These are phyloP conservation scores for Meandrina meandrites DNA, from an alignment of 92 coral and sea anemone species.

Conservation along the genomic window DNA sequence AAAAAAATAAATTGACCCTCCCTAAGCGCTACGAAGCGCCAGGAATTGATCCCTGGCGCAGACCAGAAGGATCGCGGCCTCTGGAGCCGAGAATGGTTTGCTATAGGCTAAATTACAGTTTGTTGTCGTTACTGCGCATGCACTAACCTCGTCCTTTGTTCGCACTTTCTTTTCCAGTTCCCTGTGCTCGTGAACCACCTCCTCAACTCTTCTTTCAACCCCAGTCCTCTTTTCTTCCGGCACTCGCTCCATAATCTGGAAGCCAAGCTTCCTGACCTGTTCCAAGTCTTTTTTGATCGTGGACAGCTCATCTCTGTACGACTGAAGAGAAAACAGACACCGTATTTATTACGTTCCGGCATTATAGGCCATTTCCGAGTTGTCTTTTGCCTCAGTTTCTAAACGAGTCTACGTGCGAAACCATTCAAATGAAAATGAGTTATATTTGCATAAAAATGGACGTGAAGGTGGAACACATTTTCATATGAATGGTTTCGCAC, in stretches of 20 bases:
- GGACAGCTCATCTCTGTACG: slow-evolving; percentile 83
- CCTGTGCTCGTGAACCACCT: slow-evolving; percentile 84
- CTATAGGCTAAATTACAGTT: not conserved
- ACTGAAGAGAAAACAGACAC: slow-evolving; percentile 37
- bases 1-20: no score
- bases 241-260: slow-evolving; percentile 74
- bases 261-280: slow-evolving; percentile 81
- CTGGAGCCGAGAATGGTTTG: not conserved
- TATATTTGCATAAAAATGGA: no score
- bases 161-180: slow-evolving; percentile 86
- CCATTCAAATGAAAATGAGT: no score
- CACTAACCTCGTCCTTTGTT: slow-evolving; percentile 86
- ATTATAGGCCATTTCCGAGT: no score
- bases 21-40: no score
- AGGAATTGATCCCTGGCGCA: no score
- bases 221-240: slow-evolving; percentile 87
- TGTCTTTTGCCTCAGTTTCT: no score
- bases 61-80: no score
- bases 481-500: no score
- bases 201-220: slow-evolving; percentile 87
- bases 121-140: not conserved
- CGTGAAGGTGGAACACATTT: no score
- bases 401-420: no score
- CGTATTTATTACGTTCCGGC: not conserved
- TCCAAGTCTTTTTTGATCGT: slow-evolving; percentile 83